Conservation (phyloP, 2,797 vertebrate species). For the Meriones psammophilus region DNA sequence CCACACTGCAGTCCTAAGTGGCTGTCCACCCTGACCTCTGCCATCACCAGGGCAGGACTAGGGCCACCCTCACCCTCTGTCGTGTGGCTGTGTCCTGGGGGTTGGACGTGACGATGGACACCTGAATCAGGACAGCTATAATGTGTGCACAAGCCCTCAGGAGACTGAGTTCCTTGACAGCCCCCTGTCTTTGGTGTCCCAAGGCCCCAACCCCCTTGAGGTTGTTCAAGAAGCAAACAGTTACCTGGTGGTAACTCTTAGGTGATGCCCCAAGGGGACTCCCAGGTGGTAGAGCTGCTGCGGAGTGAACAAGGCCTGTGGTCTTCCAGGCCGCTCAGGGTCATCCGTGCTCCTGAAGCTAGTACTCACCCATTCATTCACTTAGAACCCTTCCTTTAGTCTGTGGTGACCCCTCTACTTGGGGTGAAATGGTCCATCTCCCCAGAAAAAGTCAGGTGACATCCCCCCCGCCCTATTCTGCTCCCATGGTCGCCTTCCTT, state of each 20-base stretch:
- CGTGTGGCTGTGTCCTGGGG: background rate
- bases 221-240: background rate
- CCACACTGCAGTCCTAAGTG: background rate
- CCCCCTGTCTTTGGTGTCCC: background rate
- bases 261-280: background rate
- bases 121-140: background rate
- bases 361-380: background rate
- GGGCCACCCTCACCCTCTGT: background rate
- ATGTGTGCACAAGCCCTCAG: background rate
- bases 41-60: background rate
- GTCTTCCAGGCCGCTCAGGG: background rate
- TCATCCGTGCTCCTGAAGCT: too few species aligned
- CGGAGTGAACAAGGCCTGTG: background rate
- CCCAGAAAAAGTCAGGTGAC: background rate
- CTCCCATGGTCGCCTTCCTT: accelerated
- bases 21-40: accelerated
- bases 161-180: background rate
- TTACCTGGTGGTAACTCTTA: background rate
- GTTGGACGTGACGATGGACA: background rate
- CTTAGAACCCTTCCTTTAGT: background rate
- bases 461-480: too few species aligned
- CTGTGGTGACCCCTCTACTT: background rate
- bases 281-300: background rate
- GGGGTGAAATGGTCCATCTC: background rate
- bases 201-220: background rate